phyloP scores from a whole-genome alignment of 2,113 vertebrate genomes.

The Zosterops lateralis region DNA sequence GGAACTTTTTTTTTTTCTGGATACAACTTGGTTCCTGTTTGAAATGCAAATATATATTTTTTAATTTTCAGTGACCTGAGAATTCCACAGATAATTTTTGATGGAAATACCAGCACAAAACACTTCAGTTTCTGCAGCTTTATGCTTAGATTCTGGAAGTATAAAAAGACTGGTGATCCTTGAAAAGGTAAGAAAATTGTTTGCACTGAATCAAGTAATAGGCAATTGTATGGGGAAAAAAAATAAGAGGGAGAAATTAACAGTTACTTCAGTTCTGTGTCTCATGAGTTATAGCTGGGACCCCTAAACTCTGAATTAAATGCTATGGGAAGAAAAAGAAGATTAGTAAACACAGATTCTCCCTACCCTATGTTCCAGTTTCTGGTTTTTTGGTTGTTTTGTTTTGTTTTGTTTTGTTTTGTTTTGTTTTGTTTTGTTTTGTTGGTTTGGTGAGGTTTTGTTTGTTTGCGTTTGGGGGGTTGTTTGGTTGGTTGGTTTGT shows the following conservation, averaged over 20 bases:
- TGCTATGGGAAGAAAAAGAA: neutral
- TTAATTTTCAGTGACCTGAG: neutral
- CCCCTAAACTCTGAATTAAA: neutral
- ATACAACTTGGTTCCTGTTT: neutral
- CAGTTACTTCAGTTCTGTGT: neutral
- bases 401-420: neutral
- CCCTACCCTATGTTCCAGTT: neutral
- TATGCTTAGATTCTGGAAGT: neutral
- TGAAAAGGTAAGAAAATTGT: neutral
- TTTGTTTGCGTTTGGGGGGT: no score
- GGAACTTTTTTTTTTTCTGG: neutral
- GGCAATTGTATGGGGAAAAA: neutral
- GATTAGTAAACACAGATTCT: neutral
- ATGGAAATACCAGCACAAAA: neutral
- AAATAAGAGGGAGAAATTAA: neutral
- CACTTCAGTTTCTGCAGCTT: neutral
- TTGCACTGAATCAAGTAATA: neutral
- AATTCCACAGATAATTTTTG: neutral
- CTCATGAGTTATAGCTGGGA: neutral
- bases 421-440: neutral
- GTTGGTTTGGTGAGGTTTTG: no score
- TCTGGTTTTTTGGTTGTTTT: neutral
- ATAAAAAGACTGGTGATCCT: neutral
- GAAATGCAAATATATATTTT: neutral
- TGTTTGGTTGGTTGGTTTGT: neutral